phyloP scores from a whole-genome alignment of 2,888 invertebrate species.

The Luperina testacea region DNA sequence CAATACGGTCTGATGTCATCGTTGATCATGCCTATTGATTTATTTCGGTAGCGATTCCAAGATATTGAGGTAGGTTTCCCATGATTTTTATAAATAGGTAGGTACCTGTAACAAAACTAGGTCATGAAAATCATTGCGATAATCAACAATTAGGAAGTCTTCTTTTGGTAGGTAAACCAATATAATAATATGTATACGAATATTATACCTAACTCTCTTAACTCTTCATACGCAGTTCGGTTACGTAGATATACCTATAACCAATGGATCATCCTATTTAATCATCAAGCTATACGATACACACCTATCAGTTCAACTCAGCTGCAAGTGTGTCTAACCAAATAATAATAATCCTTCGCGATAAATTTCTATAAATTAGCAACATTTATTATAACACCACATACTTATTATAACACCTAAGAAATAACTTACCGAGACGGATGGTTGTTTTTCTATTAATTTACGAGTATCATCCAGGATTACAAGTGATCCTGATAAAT shows the following conservation, averaged over 20 bases:
- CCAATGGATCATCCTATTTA: background rate
- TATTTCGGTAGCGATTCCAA: constrained; percentile 18
- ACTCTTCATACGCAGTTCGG: no score
- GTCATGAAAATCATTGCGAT: background rate
- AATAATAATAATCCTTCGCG: no score
- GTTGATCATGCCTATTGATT: constrained; percentile 29
- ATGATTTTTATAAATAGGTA: background rate
- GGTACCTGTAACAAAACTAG: background rate
- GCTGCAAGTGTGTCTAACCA: no score
- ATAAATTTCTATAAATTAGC: background rate
- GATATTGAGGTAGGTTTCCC: background rate
- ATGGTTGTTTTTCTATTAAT: constrained; percentile 34
- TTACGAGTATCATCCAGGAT: constrained; percentile 29
- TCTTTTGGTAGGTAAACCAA: background rate
- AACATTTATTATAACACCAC: background rate
- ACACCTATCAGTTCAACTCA: no score
- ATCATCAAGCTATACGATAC: no score
- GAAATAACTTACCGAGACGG: constrained; percentile 8
- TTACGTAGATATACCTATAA: no score
- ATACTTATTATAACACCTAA: constrained; percentile 1
- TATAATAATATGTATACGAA: no score
- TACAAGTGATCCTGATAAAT: constrained; percentile 50
- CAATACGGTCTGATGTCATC: constrained; percentile 55
- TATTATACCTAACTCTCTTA: background rate
- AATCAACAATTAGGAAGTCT: background rate